These are phyloP conservation scores for Acrossocheilus wenchowensis DNA, from an alignment of 2,797 vertebrate genomes.

Conservation along the genomic window DNA sequence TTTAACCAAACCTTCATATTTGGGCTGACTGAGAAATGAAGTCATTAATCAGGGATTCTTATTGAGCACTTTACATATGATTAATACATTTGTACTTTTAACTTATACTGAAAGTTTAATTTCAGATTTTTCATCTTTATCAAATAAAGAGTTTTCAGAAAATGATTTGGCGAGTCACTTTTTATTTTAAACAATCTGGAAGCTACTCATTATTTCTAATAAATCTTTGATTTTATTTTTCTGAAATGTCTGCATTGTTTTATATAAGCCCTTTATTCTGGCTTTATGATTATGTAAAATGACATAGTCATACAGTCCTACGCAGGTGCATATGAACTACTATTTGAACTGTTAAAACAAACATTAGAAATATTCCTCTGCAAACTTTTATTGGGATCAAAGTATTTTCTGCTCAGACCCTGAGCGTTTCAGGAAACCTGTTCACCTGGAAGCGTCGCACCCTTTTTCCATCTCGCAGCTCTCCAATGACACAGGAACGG, in stretches of 20 bases:
- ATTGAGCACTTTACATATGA: constrained; percentile 59
- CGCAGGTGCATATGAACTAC: neutral
- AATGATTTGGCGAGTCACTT: neutral
- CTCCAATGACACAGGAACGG: neutral
- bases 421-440: neutral
- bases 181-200: neutral
- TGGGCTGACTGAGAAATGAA: neutral
- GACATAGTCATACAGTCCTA: neutral
- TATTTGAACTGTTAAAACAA: neutral
- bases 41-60: constrained; percentile 65
- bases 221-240: neutral
- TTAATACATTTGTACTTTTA: constrained; percentile 54
- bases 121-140: constrained; percentile 56
- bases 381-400: constrained; percentile 10
- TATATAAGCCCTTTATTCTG: neutral
- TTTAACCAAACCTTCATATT: neutral
- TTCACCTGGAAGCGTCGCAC: neutral
- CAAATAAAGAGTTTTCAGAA: constrained; percentile 69
- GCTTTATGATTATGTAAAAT: no score
- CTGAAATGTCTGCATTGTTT: neutral
- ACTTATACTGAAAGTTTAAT: constrained; percentile 49
- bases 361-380: neutral
- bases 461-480: neutral
- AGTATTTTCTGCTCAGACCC: neutral
- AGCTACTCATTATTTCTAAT: neutral